Conservation (phyloP, 2,888 invertebrate genomes). For the Tromatobia lineatoria region DNA sequence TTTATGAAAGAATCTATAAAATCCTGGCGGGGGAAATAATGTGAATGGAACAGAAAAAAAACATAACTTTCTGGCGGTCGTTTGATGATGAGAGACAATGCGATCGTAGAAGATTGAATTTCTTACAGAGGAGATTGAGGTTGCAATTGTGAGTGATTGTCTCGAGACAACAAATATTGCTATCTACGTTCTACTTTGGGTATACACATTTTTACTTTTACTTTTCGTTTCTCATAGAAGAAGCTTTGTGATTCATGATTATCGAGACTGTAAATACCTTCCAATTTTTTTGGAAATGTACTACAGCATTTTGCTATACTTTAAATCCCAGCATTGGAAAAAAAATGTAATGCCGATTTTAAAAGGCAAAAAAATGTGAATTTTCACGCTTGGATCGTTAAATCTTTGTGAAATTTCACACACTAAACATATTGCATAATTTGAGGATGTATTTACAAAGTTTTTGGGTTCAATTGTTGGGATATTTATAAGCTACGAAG, state of each 20-base stretch:
- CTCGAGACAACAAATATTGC: background rate
- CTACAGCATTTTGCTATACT: too few species aligned
- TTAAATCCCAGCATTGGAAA: too few species aligned
- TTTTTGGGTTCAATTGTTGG: background rate
- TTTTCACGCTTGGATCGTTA: too few species aligned
- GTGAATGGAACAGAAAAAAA: constrained; percentile 83
- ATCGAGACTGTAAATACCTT: background rate
- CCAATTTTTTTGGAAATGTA: background rate
- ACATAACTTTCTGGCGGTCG: constrained; percentile 73
- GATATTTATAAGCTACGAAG: background rate
- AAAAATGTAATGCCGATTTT: too few species aligned
- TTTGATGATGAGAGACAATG: constrained; percentile 54
- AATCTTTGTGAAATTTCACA: too few species aligned
- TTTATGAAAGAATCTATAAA: constrained; percentile 86
- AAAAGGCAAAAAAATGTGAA: too few species aligned
- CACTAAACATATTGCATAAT: too few species aligned
- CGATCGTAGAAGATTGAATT: constrained; percentile 37
- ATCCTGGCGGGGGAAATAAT: constrained; percentile 85
- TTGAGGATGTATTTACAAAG: too few species aligned
- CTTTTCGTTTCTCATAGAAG: constrained; percentile 8
- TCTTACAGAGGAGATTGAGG: constrained; percentile 49
- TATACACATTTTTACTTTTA: background rate
- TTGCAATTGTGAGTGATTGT: background rate
- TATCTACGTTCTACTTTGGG: background rate
- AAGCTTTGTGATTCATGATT: constrained; percentile 5